A percentile compares a stretch with the other conserved stretches of the same genome.
phyloP scores from a whole-genome alignment of 2,113 vertebrate genomes.

The Procapra przewalskii region DNA sequence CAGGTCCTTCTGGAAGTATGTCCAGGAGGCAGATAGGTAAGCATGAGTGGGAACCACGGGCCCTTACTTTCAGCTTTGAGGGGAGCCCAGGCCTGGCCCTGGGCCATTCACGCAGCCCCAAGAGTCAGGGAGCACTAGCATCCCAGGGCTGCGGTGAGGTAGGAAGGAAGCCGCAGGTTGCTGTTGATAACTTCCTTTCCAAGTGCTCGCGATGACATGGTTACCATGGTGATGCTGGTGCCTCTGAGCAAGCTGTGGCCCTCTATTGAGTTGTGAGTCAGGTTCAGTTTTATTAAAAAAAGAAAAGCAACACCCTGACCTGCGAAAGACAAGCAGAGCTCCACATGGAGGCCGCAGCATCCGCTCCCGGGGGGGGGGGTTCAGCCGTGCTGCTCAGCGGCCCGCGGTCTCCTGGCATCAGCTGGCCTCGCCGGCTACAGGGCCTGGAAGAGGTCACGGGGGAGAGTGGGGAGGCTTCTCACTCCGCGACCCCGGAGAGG shows the following conservation, averaged over 20 bases:
- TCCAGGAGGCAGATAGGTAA: background rate
- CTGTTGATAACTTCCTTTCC: slow-evolving; percentile 56
- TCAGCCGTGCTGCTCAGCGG: slow-evolving; percentile 51
- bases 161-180: background rate
- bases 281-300: slow-evolving; percentile 75
- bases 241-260: slow-evolving; percentile 58
- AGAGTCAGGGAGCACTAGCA: background rate
- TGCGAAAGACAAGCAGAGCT: slow-evolving; percentile 54
- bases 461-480: slow-evolving; percentile 66
- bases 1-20: background rate
- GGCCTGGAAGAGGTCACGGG: slow-evolving; percentile 75
- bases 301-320: slow-evolving; percentile 37
- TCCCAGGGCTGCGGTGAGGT: background rate
- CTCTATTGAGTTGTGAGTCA: slow-evolving; percentile 78
- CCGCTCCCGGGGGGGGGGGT: slow-evolving; percentile 58
- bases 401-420: slow-evolving; percentile 50
- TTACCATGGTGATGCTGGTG: slow-evolving; percentile 77
- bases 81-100: background rate
- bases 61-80: background rate
- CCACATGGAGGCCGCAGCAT: slow-evolving; percentile 42
- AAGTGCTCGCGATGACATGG: slow-evolving; percentile 61
- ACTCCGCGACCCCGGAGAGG: slow-evolving; percentile 54
- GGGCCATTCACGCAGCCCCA: too few species aligned
- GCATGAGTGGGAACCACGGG: background rate
- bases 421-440: slow-evolving; percentile 23